Evolutionary conservation across 2,113 vertebrate species (phyloP).

Genomic region (Conger conger): DNA sequence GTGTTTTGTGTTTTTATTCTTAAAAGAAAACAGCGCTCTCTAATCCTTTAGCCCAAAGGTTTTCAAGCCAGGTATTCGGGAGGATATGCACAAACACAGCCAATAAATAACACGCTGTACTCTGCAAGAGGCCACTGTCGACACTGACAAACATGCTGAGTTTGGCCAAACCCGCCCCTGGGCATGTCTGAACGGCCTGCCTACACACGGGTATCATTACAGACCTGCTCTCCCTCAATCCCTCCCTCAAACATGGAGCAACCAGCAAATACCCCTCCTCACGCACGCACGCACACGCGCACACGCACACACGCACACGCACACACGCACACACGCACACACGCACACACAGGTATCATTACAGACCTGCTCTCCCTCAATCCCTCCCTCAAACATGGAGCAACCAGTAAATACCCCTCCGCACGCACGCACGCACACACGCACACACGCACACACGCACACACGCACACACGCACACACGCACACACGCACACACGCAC

Average conservation of each 20-base stretch:
- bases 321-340: no score
- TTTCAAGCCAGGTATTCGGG: neutral
- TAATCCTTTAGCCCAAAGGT: neutral
- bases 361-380: neutral
- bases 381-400: neutral
- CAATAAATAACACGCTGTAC: neutral
- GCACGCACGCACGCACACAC: no score
- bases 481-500: no score
- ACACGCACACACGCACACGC: no score
- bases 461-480: no score
- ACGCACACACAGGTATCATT: neutral
- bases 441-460: no score
- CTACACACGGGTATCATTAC: neutral
- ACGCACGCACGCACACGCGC: no score
- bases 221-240: neutral
- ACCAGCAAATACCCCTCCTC: neutral
- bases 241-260: neutral
- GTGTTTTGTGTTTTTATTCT: neutral
- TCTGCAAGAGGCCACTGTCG: neutral
- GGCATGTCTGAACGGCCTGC: neutral
- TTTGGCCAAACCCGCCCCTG: neutral
- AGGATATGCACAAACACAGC: neutral
- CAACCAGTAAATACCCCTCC: neutral
- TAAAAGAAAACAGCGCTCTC: neutral
- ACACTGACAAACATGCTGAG: neutral